Conservation (phyloP, 2,888 invertebrate genomes). For the Julus scandinavius region DNA sequence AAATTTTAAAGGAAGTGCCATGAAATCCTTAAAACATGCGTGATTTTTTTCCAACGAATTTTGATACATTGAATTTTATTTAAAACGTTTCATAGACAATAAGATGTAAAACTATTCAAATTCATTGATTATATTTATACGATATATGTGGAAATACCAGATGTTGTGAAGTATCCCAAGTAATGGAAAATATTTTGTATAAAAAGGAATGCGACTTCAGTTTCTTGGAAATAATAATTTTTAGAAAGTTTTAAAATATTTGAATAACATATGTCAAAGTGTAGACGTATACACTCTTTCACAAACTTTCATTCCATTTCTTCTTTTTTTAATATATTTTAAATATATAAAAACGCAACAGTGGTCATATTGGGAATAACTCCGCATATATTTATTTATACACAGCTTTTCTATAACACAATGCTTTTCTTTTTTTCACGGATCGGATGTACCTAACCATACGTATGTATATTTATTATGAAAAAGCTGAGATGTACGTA, state of each 20-base stretch:
- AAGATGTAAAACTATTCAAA: too few species aligned
- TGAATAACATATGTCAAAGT: background rate
- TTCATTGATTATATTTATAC: too few species aligned
- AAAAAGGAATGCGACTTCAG: too few species aligned
- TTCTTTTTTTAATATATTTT: background rate
- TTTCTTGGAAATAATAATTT: background rate
- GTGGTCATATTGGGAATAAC: conserved; percentile 13
- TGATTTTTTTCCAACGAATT: too few species aligned
- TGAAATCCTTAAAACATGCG: too few species aligned
- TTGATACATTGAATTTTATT: too few species aligned
- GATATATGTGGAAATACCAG: too few species aligned
- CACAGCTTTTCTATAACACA: background rate
- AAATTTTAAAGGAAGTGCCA: too few species aligned
- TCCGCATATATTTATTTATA: background rate
- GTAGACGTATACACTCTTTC: too few species aligned
- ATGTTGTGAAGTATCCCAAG: too few species aligned
- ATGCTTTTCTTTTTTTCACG: background rate
- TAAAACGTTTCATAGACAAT: too few species aligned
- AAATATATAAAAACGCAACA: background rate
- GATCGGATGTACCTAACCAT: conserved; percentile 7
- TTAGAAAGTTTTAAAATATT: background rate
- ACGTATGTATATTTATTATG: conserved; percentile 12
- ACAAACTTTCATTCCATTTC: background rate
- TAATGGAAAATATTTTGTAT: too few species aligned
- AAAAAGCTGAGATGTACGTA: background rate